These are phyloP conservation scores for Trichogramma dendrolimi DNA, from an alignment of 2,888 invertebrate genomes.

Conservation along the genomic window DNA sequence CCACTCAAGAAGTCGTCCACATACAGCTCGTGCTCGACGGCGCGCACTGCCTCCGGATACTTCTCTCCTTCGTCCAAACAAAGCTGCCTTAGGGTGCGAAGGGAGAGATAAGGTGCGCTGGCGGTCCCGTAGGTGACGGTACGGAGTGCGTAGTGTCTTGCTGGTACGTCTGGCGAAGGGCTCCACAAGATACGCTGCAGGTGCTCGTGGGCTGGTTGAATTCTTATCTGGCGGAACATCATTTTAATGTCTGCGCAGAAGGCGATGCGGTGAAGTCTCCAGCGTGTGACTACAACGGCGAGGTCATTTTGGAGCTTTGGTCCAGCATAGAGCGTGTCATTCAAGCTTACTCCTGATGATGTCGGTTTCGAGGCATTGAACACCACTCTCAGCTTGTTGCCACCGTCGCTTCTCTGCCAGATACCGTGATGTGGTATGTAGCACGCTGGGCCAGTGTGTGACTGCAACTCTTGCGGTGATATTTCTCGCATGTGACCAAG, in stretches of 20 bases:
- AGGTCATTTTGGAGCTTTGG: slow-evolving; percentile 1
- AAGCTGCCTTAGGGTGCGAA: too few relatives aligned
- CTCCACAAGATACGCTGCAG: slow-evolving; percentile 6
- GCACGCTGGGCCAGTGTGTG: background rate
- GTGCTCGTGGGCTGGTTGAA: background rate
- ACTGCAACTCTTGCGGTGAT: background rate
- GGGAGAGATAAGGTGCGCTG: too few relatives aligned
- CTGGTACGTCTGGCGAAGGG: background rate
- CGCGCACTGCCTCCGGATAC: too few relatives aligned
- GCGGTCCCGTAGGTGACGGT: slow-evolving; percentile 1
- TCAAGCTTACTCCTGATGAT: background rate
- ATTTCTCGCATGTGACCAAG: too few relatives aligned
- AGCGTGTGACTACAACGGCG: background rate
- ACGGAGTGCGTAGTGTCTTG: background rate
- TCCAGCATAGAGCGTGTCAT: background rate
- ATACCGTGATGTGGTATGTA: background rate
- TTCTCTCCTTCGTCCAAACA: too few relatives aligned
- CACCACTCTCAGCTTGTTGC: too few relatives aligned
- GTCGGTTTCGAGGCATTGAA: background rate
- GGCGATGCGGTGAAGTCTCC: background rate
- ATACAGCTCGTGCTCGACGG: too few relatives aligned
- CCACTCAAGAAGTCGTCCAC: too few relatives aligned
- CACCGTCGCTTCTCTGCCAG: background rate
- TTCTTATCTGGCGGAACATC: background rate
- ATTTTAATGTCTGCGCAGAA: background rate